A percentile compares a stretch with the other conserved stretches of the same genome.
Evolutionary conservation across 1,140 invertebrate genomes (phyloP).

Genomic region (Pseudomyrmex concolor): DNA sequence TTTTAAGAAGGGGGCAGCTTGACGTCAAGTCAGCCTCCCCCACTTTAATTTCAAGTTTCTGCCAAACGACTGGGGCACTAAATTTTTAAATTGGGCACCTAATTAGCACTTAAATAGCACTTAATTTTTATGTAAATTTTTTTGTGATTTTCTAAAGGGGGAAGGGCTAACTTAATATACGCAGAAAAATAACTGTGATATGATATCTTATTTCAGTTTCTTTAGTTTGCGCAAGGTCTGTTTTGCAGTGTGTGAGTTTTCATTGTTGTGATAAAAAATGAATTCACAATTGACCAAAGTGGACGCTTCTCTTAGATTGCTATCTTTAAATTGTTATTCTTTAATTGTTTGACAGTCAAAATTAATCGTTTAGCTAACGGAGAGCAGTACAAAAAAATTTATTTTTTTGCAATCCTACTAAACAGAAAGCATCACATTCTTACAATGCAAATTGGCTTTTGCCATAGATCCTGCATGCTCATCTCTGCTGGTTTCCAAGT

Average conservation of each 20-base stretch:
- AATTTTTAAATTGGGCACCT: too few species aligned
- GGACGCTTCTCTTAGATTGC: background rate
- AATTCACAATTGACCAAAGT: background rate
- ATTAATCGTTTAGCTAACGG: background rate
- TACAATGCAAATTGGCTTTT: background rate
- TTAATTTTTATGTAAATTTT: too few species aligned
- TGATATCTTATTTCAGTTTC: too few species aligned
- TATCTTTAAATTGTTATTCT: background rate
- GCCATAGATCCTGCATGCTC: background rate
- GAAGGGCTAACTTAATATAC: too few species aligned
- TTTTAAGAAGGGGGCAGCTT: too few species aligned
- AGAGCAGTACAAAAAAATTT: background rate
- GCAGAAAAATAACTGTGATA: too few species aligned
- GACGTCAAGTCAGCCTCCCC: too few species aligned
- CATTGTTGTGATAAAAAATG: background rate
- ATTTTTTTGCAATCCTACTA: background rate
- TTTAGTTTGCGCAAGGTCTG: too few species aligned
- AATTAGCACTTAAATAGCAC: too few species aligned
- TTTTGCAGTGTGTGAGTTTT: background rate
- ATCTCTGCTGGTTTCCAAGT: background rate
- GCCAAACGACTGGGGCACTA: too few species aligned
- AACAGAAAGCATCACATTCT: background rate
- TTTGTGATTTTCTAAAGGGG: too few species aligned
- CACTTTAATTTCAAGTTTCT: too few species aligned
- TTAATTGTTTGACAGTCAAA: background rate